phyloP scores from a whole-genome alignment of 2,888 invertebrate species.

The Noctuana brunneofusca region DNA sequence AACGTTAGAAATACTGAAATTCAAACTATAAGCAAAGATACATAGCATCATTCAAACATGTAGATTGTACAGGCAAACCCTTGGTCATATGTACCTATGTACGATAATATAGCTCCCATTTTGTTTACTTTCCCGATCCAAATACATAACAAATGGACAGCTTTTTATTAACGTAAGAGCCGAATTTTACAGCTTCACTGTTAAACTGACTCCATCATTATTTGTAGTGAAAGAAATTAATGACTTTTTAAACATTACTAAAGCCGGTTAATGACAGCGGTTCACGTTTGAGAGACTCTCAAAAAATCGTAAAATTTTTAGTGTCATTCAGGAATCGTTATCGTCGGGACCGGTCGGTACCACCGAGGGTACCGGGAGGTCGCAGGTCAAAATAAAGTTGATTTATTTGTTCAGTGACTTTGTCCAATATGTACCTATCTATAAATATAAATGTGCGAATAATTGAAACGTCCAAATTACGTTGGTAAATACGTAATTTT shows the following conservation, averaged over 20 bases:
- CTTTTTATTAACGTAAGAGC: neutral
- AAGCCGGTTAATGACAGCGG: slow-evolving; percentile 19
- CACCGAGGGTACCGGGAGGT: slow-evolving; percentile 50
- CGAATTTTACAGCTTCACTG: neutral
- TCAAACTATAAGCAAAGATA: too few relatives aligned
- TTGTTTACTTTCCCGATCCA: neutral
- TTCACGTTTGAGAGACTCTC: slow-evolving; percentile 23
- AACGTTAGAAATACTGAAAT: too few relatives aligned
- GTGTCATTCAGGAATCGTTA: slow-evolving; percentile 63
- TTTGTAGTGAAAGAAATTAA: slow-evolving; percentile 24
- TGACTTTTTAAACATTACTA: slow-evolving; percentile 30
- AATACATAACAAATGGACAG: neutral
- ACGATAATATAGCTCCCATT: too few relatives aligned
- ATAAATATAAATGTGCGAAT: neutral
- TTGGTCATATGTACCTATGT: too few relatives aligned
- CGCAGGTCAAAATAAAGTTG: slow-evolving; percentile 61
- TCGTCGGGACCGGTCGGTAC: slow-evolving; percentile 55
- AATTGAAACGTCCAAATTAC: neutral
- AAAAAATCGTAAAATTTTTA: slow-evolving; percentile 50
- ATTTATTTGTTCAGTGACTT: neutral
- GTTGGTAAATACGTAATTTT: neutral
- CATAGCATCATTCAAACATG: too few relatives aligned
- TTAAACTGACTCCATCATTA: neutral
- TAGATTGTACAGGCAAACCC: too few relatives aligned
- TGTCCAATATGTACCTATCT: neutral